These are phyloP conservation scores for Pachycephus smyrnensis DNA, from an alignment of 2,888 invertebrate genomes.

Conservation along the genomic window DNA sequence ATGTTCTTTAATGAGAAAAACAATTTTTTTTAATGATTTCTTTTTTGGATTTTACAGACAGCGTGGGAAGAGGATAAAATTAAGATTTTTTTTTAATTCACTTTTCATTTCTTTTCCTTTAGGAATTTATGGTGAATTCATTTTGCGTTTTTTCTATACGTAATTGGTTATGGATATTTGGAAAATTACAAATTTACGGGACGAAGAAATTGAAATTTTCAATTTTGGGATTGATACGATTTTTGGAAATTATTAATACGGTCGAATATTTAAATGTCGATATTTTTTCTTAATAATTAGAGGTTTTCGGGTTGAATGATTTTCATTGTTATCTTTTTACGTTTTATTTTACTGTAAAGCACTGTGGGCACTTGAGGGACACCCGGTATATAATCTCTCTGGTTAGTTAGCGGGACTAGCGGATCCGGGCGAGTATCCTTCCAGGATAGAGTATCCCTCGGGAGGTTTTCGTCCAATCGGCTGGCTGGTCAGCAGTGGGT, in stretches of 20 bases:
- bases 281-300: too few relatives aligned
- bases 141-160: neutral
- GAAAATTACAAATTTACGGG: too few relatives aligned
- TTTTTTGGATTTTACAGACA: neutral
- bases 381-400: constrained; percentile 60
- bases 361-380: constrained; percentile 21
- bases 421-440: constrained; percentile 52
- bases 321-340: neutral
- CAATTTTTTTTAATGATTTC: too few relatives aligned
- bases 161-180: neutral
- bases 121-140: neutral
- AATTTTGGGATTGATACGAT: too few relatives aligned
- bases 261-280: too few relatives aligned
- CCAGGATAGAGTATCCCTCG: constrained; percentile 56
- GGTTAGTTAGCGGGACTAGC: constrained; percentile 62
- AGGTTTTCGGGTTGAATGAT: neutral
- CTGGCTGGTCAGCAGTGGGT: constrained; percentile 58
- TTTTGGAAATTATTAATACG: too few relatives aligned
- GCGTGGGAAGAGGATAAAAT: neutral
- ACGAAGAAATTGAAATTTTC: too few relatives aligned
- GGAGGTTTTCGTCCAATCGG: constrained; percentile 60
- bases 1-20: too few relatives aligned
- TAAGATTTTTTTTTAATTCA: neutral
- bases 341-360: neutral
- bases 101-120: neutral